These are phyloP conservation scores for Periophthalmus modestus DNA, from an alignment of 2,113 vertebrate species.

Conservation along the genomic window DNA sequence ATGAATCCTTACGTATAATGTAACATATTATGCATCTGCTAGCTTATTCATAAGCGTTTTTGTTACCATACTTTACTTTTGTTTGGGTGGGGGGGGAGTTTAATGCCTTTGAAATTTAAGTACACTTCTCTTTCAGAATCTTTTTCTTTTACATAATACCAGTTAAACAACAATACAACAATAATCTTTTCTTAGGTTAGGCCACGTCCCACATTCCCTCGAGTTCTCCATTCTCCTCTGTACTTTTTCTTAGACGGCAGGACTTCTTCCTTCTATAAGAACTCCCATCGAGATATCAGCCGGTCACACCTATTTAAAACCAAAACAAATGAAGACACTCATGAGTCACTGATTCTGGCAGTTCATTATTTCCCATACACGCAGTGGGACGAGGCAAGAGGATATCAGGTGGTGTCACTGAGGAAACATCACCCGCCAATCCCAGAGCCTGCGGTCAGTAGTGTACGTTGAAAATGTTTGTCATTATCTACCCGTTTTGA, in stretches of 20 bases:
- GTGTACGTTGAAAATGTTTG: neutral
- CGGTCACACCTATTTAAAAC: neutral
- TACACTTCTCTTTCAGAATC: too few relatives aligned
- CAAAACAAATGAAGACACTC: neutral
- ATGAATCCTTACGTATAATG: too few relatives aligned
- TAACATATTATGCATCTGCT: too few relatives aligned
- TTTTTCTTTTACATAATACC: too few relatives aligned
- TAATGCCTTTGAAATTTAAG: too few relatives aligned
- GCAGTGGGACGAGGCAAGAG: neutral
- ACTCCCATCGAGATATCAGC: neutral
- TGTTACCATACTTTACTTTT: too few relatives aligned
- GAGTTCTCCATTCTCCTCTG: neutral
- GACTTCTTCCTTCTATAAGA: neutral
- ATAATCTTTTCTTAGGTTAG: neutral
- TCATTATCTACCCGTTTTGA: too few relatives aligned
- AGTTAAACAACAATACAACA: neutral
- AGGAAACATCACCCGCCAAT: neutral
- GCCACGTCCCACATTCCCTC: neutral
- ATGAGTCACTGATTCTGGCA: neutral
- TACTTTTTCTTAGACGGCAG: neutral
- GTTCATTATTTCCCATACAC: neutral
- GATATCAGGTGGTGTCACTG: conserved; percentile 3
- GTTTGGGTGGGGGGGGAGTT: too few relatives aligned
- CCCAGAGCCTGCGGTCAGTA: neutral
- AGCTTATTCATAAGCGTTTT: too few relatives aligned